Percentiles rank a stretch among this genome's conserved stretches.
phyloP scores from a whole-genome alignment of 2,797 vertebrate genomes.

The Ctenochaetus hawaiiensis region DNA sequence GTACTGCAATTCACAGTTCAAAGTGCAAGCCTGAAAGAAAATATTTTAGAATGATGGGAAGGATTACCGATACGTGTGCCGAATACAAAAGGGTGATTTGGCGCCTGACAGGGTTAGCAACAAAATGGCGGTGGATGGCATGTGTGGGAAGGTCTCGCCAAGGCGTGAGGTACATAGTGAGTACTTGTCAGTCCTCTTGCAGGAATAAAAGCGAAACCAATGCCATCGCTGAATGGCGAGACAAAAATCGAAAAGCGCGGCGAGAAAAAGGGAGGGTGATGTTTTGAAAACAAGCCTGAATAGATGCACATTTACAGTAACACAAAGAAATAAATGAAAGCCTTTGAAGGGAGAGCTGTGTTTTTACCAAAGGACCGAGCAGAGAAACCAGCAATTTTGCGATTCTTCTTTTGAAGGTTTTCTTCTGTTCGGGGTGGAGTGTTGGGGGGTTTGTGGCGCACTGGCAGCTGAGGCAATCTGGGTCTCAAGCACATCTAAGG shows the following conservation, averaged over 20 bases:
- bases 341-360: slow-evolving; percentile 58
- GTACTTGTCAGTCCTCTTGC: slow-evolving; percentile 58
- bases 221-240: slow-evolving; percentile 51
- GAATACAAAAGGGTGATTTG: slow-evolving; percentile 52
- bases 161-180: slow-evolving; percentile 57
- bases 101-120: slow-evolving; percentile 50
- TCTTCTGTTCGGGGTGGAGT: slow-evolving; percentile 73
- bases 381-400: slow-evolving; percentile 73
- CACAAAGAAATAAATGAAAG: slow-evolving; percentile 68
- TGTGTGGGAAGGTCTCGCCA: slow-evolving; percentile 65
- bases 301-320: slow-evolving; percentile 74
- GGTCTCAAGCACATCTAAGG: slow-evolving; percentile 84
- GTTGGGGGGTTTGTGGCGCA: slow-evolving; percentile 69
- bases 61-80: slow-evolving; percentile 49
- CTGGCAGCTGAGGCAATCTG: slow-evolving; percentile 80
- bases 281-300: slow-evolving; percentile 74
- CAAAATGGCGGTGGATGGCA: slow-evolving; percentile 73
- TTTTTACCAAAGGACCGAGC: slow-evolving; percentile 55
- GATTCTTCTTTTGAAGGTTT: slow-evolving; percentile 76
- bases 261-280: slow-evolving; percentile 50
- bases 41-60: slow-evolving; percentile 57
- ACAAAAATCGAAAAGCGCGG: slow-evolving; percentile 47
- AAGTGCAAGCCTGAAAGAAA: slow-evolving; percentile 61
- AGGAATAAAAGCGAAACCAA: slow-evolving; percentile 62
- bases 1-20: slow-evolving; percentile 69